phyloP scores from a whole-genome alignment of 2,113 vertebrate species.

The Spilogale gracilis region DNA sequence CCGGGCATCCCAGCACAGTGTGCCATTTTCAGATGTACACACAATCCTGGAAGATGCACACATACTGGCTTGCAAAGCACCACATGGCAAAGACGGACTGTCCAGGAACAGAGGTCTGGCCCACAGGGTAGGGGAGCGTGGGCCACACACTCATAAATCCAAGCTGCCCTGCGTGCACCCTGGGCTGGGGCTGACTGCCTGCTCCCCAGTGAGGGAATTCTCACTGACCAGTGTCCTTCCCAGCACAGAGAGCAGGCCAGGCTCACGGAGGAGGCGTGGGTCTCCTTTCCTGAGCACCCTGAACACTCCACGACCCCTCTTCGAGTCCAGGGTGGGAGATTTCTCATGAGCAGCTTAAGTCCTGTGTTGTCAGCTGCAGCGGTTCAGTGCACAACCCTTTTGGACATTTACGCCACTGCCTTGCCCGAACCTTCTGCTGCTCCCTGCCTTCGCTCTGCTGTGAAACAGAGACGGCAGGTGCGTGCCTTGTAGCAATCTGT shows the following conservation, averaged over 20 bases:
- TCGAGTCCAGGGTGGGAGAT: conserved; percentile 49
- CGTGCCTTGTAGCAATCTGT: not conserved
- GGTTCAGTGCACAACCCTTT: conserved; percentile 72
- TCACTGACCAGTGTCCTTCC: conserved; percentile 64
- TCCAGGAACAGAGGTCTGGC: conserved; percentile 3
- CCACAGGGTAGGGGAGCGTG: not conserved
- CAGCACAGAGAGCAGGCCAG: conserved; percentile 22
- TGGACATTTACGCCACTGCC: conserved; percentile 55
- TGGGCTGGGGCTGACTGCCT: conserved; percentile 71
- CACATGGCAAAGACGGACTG: not conserved
- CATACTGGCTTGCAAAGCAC: not conserved
- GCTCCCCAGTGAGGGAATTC: conserved; percentile 16
- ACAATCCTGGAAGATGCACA: not conserved
- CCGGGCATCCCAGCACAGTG: not conserved
- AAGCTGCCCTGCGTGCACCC: conserved; percentile 33
- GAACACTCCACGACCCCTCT: conserved; percentile 70
- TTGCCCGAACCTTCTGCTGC: conserved; percentile 25
- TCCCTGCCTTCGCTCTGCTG: not conserved
- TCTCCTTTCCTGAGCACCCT: conserved; percentile 69
- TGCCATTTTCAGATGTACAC: not conserved
- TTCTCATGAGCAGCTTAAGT: conserved; percentile 72
- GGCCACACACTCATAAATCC: conserved; percentile 23
- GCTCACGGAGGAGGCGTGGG: not conserved
- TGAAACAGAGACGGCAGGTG: not conserved
- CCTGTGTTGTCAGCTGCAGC: conserved; percentile 51